Conservation (phyloP, 2,113 vertebrate genomes). For the Lophius piscatorius region DNA sequence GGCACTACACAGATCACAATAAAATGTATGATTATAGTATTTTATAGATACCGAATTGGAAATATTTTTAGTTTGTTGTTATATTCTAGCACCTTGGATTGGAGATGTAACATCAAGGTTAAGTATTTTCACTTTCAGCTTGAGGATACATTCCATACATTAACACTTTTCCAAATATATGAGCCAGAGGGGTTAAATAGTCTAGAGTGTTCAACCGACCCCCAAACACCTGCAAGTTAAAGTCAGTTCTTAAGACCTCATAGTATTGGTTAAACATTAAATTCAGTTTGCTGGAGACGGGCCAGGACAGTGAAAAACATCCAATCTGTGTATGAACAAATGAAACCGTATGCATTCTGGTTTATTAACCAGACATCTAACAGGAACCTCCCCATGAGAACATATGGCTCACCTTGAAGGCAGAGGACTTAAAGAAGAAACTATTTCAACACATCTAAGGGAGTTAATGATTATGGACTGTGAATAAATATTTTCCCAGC, state of each 20-base stretch:
- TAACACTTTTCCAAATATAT: background rate
- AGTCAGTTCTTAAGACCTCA: constrained; percentile 5
- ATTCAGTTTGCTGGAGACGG: background rate
- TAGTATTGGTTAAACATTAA: constrained; percentile 6
- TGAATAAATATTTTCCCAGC: constrained; percentile 67
- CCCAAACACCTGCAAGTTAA: constrained; percentile 4
- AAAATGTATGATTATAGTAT: too few relatives aligned
- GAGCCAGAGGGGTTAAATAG: background rate
- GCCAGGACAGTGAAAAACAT: constrained; percentile 28
- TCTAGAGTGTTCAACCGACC: background rate
- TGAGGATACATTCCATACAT: background rate
- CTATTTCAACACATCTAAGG: constrained; percentile 58
- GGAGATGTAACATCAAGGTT: too few relatives aligned
- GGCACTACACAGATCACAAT: too few relatives aligned
- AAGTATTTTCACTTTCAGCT: background rate
- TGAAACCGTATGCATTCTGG: background rate
- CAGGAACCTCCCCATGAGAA: constrained; percentile 26
- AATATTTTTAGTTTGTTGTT: background rate
- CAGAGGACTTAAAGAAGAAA: constrained; percentile 46
- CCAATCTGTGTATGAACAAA: background rate
- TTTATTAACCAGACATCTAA: constrained; percentile 7
- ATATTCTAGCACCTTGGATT: background rate
- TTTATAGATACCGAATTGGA: background rate
- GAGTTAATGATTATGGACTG: constrained; percentile 34
- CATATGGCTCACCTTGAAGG: constrained; percentile 58